Evolutionary conservation across 2,797 vertebrate species (phyloP), one percentile per base, ranked within the genome.

Genomic region (Lepus townsendii): DNA sequence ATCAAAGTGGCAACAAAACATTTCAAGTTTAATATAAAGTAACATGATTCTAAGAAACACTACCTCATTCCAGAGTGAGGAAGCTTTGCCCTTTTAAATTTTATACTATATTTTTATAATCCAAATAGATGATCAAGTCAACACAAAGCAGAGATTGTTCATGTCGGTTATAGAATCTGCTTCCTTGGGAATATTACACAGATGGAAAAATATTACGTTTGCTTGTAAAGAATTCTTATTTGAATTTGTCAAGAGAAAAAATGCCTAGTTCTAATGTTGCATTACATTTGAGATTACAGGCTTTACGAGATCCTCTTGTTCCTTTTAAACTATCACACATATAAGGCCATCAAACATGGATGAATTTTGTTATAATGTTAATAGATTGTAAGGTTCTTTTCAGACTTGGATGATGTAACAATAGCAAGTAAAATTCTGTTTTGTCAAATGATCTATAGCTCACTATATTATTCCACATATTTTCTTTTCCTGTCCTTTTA

Each of bases 261-360:
- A 87, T 35, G 35, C 5, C 57, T n/a, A 42, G 42, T 77, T 83
- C 20, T 91, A 80, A 63, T 88, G 80, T 92, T 93, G 6, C 26
- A 52, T 71, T 68, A 3, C 83, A 14, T 71, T 85, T 66, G 4
- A 86, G 24, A 19, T 71, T 42, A 54, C 20, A 26, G 35, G 2
- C 54, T 83, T 94, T 72, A 54, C 10, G 2, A 62, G 47, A 42
- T 60, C 13, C 13, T 11, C n/a, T 77, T 69, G 57, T 47, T 50
- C 12, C 62, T 30, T 20, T 85, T 93, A 89, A 75, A 60, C 82
- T 83, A 52, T 38, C 19, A 71, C 32, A 35, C 2, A 35, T 47
- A n/a, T 42, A 50, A 91, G 24, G n/a, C 1, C 30, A 72, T 66
- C 32, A 75, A 62, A 91, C 50, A 30, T 60, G 54, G 22, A 30